Percentiles rank a stretch among this genome's conserved stretches.
Conservation (phyloP, 2,797 vertebrate genomes). For the Neosalanx taihuensis region DNA sequence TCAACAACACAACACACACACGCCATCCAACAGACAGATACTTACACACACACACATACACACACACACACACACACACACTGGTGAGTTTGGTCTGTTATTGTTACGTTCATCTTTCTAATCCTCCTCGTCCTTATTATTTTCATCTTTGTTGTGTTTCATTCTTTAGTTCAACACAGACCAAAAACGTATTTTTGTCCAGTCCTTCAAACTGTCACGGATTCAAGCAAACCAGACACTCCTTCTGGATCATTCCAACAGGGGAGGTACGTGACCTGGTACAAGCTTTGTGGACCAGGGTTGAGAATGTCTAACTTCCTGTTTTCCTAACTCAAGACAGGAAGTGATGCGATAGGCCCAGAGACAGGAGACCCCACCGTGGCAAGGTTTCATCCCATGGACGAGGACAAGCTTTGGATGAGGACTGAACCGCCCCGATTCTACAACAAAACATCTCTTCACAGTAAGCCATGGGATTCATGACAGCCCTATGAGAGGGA, state of each 20-base stretch:
- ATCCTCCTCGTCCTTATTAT: constrained; percentile 48
- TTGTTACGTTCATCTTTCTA: constrained; percentile 51
- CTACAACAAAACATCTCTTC: too few species aligned
- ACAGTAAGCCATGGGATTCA: too few species aligned
- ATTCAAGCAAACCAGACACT: background rate
- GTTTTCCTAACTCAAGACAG: background rate
- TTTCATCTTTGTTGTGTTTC: background rate
- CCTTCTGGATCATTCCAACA: background rate
- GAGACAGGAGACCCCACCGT: too few species aligned
- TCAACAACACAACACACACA: constrained; percentile 15
- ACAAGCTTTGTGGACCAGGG: too few species aligned
- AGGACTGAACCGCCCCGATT: too few species aligned
- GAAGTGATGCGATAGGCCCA: background rate
- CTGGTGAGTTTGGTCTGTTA: constrained; percentile 56
- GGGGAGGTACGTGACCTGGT: background rate
- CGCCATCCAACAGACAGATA: background rate
- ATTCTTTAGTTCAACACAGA: background rate
- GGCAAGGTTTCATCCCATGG: too few species aligned
- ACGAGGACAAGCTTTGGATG: too few species aligned
- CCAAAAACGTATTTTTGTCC: background rate
- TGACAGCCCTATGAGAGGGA: too few species aligned
- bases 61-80: constrained; percentile 6
- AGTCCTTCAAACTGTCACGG: background rate
- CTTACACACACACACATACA: background rate
- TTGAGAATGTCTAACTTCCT: too few species aligned